These are phyloP conservation scores for Plestiodon gilberti DNA, from an alignment of 2,113 vertebrate species.

Conservation along the genomic window DNA sequence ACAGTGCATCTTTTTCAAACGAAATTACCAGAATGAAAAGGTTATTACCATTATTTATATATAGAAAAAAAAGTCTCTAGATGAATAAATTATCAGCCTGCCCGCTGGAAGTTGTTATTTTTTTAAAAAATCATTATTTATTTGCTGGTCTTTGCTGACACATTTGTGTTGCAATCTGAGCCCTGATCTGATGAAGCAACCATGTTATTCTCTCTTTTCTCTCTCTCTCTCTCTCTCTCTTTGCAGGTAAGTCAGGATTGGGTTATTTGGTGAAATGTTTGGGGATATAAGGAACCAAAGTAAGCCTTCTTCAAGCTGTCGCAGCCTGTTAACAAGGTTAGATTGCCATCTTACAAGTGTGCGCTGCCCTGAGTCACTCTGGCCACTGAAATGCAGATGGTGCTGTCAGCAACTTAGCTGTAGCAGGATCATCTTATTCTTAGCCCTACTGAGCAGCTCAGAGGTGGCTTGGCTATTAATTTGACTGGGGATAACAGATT, in stretches of 20 bases:
- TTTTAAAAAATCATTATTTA: conserved; percentile 14
- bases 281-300: conserved; percentile 66
- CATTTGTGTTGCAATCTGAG: conserved; percentile 21
- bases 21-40: conserved; percentile 31
- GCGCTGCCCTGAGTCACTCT: neutral
- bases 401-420: neutral
- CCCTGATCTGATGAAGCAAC: conserved; percentile 41
- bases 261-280: conserved; percentile 60
- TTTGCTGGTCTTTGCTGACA: neutral
- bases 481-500: neutral
- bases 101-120: neutral
- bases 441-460: neutral
- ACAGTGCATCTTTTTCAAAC: conserved; percentile 30
- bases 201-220: neutral
- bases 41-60: conserved; percentile 32
- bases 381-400: neutral
- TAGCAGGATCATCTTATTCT: neutral
- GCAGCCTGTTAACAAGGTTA: conserved; percentile 59
- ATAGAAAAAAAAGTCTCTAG: neutral
- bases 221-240: conserved; percentile 52
- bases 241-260: conserved; percentile 76
- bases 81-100: conserved; percentile 29
- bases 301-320: conserved; percentile 68
- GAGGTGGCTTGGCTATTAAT: neutral
- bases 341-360: conserved; percentile 32